phyloP scores from a whole-genome alignment of 2,888 invertebrate species.

The Polydrusus tereticollis region DNA sequence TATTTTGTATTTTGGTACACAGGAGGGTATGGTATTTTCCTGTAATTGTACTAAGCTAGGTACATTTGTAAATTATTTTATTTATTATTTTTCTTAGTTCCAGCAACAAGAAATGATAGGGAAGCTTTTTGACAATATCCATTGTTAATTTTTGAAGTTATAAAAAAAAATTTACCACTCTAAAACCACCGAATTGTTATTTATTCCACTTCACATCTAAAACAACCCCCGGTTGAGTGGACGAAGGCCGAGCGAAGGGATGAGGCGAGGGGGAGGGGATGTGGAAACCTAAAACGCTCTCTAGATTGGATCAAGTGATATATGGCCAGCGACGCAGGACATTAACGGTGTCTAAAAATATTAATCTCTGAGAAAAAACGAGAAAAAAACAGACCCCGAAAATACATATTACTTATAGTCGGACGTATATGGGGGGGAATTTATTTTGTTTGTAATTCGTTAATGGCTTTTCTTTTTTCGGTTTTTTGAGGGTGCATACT shows the following conservation, averaged over 20 bases:
- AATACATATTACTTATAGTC: slow-evolving; percentile 51
- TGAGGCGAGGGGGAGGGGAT: slow-evolving; percentile 18
- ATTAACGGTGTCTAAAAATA: slow-evolving; percentile 70
- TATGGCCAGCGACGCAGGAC: slow-evolving; percentile 69
- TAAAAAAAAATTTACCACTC: too few relatives aligned
- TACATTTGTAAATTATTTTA: too few relatives aligned
- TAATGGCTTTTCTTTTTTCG: slow-evolving; percentile 38
- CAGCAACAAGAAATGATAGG: too few relatives aligned
- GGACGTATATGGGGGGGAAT: slow-evolving; percentile 45
- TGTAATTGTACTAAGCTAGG: too few relatives aligned
- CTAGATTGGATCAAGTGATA: slow-evolving; percentile 70
- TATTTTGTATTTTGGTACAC: too few relatives aligned
- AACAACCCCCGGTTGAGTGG: slow-evolving; percentile 37
- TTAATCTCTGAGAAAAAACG: slow-evolving; percentile 66
- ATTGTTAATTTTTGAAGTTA: too few relatives aligned
- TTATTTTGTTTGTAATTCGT: slow-evolving; percentile 49
- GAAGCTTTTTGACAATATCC: too few relatives aligned
- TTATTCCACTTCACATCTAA: slow-evolving; percentile 23
- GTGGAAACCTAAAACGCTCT: slow-evolving; percentile 68
- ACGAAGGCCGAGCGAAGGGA: slow-evolving; percentile 2
- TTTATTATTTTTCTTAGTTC: too few relatives aligned
- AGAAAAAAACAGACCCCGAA: slow-evolving; percentile 40
- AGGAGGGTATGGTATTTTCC: too few relatives aligned
- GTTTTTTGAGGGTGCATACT: slow-evolving; percentile 25
- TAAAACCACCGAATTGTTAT: too few relatives aligned